phyloP scores from a whole-genome alignment of 2,797 vertebrate species.

The Paguma larvata region DNA sequence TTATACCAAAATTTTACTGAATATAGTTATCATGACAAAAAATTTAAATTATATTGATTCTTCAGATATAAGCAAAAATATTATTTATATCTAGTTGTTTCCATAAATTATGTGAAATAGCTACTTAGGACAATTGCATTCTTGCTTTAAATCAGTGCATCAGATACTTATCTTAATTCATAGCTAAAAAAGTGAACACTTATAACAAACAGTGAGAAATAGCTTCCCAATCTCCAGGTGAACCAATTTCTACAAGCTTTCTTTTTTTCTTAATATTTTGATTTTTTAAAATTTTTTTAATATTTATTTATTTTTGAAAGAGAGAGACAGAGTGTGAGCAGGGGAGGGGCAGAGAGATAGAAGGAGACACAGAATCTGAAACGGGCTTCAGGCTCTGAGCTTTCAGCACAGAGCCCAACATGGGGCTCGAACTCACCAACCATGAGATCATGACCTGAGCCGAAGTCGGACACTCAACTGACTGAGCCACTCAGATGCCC shows the following conservation, averaged over 20 bases:
- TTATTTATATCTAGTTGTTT: constrained; percentile 1
- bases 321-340: too few relatives aligned
- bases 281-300: too few relatives aligned
- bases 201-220: neutral
- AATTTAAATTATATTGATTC: neutral
- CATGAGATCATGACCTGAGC: too few relatives aligned
- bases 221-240: neutral
- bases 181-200: neutral
- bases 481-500: too few relatives aligned
- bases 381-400: too few relatives aligned
- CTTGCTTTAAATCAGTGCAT: neutral
- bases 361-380: too few relatives aligned
- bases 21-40: neutral
- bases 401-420: too few relatives aligned
- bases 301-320: too few relatives aligned
- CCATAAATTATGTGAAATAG: neutral
- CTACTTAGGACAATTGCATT: neutral
- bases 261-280: neutral
- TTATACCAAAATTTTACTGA: neutral
- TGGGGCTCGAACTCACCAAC: too few relatives aligned
- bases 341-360: too few relatives aligned
- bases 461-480: too few relatives aligned
- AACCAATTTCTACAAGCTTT: neutral
- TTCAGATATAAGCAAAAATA: neutral
- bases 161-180: neutral